Evolutionary conservation across 2,797 vertebrate genomes (phyloP).

Genomic region (Micrastur ruficollis): DNA sequence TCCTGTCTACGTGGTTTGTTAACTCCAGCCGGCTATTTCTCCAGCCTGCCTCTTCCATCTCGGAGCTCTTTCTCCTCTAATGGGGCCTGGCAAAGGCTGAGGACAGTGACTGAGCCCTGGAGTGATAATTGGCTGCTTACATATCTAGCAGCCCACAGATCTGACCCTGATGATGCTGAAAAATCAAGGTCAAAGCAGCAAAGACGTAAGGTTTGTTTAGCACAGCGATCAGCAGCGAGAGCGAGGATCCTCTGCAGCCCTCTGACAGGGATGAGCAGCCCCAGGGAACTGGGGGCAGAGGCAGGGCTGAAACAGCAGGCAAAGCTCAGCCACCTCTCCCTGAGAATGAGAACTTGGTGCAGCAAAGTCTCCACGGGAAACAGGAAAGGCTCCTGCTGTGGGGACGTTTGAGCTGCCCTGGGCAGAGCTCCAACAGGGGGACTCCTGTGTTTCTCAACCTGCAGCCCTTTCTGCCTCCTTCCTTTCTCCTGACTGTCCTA

Average conservation of each 20-base stretch:
- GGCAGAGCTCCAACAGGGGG: not conserved
- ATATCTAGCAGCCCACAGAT: not conserved
- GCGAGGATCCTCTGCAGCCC: not conserved
- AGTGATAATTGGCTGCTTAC: constrained; percentile 52
- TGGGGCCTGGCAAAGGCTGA: constrained; percentile 13
- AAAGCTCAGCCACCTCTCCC: not conserved
- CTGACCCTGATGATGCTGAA: not conserved
- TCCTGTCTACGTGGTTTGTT: constrained; percentile 48
- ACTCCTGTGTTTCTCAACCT: not conserved
- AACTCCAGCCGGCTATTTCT: not conserved
- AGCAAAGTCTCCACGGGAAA: not conserved
- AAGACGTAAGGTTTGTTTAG: not conserved
- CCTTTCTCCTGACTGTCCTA: not conserved
- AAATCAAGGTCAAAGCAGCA: constrained; percentile 14
- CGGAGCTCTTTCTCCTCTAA: not conserved
- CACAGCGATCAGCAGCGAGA: not conserved
- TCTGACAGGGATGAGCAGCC: not conserved
- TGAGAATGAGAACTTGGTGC: not conserved
- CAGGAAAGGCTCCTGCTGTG: not conserved
- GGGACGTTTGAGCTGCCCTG: not conserved
- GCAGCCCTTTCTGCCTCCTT: not conserved
- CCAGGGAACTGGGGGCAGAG: not conserved
- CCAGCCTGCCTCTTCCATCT: constrained; percentile 13
- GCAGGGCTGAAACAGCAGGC: not conserved
- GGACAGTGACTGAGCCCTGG: constrained; percentile 2